A percentile compares a stretch with the other conserved stretches of the same genome.
Conservation (phyloP, 2,888 invertebrate species). For the Neria commutata region DNA sequence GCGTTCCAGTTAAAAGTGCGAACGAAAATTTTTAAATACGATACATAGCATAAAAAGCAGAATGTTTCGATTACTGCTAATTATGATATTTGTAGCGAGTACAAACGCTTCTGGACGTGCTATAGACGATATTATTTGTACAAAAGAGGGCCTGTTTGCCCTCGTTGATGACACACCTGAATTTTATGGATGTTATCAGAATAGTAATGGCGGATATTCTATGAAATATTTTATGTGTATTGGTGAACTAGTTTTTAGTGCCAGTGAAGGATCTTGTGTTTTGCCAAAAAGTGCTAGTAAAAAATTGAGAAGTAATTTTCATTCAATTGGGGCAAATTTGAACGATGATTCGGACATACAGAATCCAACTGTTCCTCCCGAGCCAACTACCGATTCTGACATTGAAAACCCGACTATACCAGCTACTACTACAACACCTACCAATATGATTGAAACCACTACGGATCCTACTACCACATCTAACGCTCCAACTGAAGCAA, state of each 20-base stretch:
- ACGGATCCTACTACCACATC: too few species aligned
- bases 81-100: conserved; percentile 12
- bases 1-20: too few species aligned
- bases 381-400: not conserved
- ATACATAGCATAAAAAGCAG: not conserved
- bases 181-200: conserved; percentile 38
- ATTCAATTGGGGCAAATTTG: too few species aligned
- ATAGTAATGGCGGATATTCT: conserved; percentile 32
- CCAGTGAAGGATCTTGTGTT: conserved; percentile 32
- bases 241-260: conserved; percentile 33
- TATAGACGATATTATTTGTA: conserved; percentile 28
- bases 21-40: too few species aligned
- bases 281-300: too few species aligned
- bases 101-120: conserved; percentile 15
- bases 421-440: conserved; percentile 4
- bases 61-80: conserved; percentile 25
- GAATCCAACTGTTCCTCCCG: conserved; percentile 38
- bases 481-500: not conserved
- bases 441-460: not conserved
- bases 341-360: conserved; percentile 37
- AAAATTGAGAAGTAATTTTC: too few species aligned
- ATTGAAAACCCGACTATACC: not conserved
- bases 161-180: conserved; percentile 33
- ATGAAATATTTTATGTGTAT: conserved; percentile 35
- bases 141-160: conserved; percentile 33